Percentiles rank a stretch among this genome's conserved stretches.
Conservation (phyloP, 2,113 vertebrate genomes). For the Ancistrus triradiatus region DNA sequence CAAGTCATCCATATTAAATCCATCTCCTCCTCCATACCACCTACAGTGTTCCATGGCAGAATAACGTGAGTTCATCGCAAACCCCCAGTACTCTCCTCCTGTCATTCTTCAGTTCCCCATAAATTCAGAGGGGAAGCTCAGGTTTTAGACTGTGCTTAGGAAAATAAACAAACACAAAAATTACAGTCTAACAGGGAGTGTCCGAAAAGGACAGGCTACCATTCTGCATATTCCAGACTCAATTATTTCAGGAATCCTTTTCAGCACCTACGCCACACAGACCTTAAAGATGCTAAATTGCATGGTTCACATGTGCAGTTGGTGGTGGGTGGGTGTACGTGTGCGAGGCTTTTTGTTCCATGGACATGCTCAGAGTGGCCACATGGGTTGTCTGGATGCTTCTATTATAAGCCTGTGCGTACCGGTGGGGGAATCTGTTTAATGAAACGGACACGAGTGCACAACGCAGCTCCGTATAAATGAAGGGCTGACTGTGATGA, state of each 20-base stretch:
- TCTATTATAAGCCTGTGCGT: slow-evolving; percentile 7
- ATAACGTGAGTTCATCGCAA: too few relatives aligned
- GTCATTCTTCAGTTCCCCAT: too few relatives aligned
- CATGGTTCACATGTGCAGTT: slow-evolving; percentile 12
- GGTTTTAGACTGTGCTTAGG: too few relatives aligned
- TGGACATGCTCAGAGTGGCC: slow-evolving; percentile 9
- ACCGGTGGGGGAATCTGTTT: neutral
- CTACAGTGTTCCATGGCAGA: too few relatives aligned
- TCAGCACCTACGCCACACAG: slow-evolving; percentile 24
- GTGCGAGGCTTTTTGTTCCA: slow-evolving; percentile 30
- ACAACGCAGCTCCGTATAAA: too few relatives aligned
- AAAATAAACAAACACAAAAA: too few relatives aligned
- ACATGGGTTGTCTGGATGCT: neutral
- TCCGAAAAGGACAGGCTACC: neutral
- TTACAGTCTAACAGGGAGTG: neutral
- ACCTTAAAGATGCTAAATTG: slow-evolving; percentile 38
- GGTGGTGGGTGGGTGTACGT: slow-evolving; percentile 6
- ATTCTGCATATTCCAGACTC: neutral
- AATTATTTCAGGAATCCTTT: slow-evolving; percentile 26
- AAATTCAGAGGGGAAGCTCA: neutral
- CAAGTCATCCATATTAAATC: too few relatives aligned
- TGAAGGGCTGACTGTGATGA: too few relatives aligned
- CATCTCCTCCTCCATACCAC: too few relatives aligned
- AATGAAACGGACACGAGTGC: too few relatives aligned
- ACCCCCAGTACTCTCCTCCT: too few relatives aligned